Base-by-base conservation (phyloP, 2,888 invertebrate species). In the Augiades crinisus region DNA sequence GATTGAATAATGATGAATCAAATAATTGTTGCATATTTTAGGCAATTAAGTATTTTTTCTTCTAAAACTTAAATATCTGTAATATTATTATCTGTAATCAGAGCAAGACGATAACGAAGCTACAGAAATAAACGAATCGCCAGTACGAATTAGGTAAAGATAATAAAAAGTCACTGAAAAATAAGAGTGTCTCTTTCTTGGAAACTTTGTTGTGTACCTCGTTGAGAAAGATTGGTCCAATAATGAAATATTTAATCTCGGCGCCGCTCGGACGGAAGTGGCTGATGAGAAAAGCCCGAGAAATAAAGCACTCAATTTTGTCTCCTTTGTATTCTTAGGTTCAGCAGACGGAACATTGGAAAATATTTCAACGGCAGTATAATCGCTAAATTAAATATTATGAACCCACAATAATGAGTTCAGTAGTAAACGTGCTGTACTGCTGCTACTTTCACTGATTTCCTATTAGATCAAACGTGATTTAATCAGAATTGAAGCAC, bases 201-300 rank as follows among this genome's bases (percentile, higher is more conserved):
- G 13, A 36, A 43, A 34, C 36, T 43, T 40, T 40, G 43, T 43
- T 34, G 34, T 41, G 22, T 36, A 14, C 13, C 36, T 50, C 36
- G 34, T 36, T 50, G 33, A 34, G 24, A 50, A 27, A 43, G 43
- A 43, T 50, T 43, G 43, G 49, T 50, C 49, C 43, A 50, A 50
- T 50, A 43, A 43, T 36, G 43, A 36, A 50, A 50, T 36, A 19
- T 50, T 50, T 43, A 50, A 50, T 50, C 49, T 49, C 31, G 13
- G 43, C 13, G 37, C 6, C 21, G 38, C 22, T 12, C 47, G 22
- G 38, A 14, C 30, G 37, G 40, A 22, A 40, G 40, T 31, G 41
- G 10, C 41, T 44, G 38, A 34, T 33, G 41, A 40, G 31, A 13
- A 22, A 34, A 40, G 40, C 19, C 31, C 13, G 33, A 19, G 34